Base-by-base conservation (phyloP, 2,888 invertebrate species). In the Folsomia manolachei region DNA sequence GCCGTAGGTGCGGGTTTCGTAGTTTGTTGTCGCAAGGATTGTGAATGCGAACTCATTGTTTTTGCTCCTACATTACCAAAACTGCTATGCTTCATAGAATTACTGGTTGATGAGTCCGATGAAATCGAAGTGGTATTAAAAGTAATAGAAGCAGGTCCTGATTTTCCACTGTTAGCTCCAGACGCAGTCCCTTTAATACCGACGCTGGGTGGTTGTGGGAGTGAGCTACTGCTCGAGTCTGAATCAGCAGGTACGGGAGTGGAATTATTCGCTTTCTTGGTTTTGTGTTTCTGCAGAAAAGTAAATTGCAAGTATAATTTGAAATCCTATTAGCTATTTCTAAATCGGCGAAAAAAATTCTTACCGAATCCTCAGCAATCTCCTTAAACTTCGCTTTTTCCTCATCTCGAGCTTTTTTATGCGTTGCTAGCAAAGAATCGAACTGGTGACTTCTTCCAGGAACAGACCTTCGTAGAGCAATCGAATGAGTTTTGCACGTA, bases 391-490 rank as follows among this genome's bases (percentile, higher is more conserved):
- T 39, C 4, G 56, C 66, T 62, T 75, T 73, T 75, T 79, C 79
- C 9, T 77, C 77, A 64, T 90, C 90, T 79, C 88, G 88, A 73
- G 89, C 86, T 51, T 90, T 90, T 65, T 90, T 85, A 82, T 91
- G 91, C 81, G 91, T 91, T 52, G 89, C 88, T 75, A 92, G 86
- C 70, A 92, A 85, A 71, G 89, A 89, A 83, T 92, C 92, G 84
- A 92, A 92, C 23, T 89, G 87, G 83, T 91, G 90, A 72, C 88
- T 87, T 65, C 92, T 86, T 0, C 91, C 92, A 72, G 86, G 84
- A 39, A 92, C 92, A 23, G 89, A 88, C 76, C 92, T 85, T 72
- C 91, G 85, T 78, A 90, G 83, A 56, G 91, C 89, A 79, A 91
- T 85, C 23, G 91, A 89, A 82, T 87, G 87, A 7, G 85, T 84